Base-by-base conservation (phyloP, 1,140 invertebrate species). In the Drosophila tropicalis region DNA sequence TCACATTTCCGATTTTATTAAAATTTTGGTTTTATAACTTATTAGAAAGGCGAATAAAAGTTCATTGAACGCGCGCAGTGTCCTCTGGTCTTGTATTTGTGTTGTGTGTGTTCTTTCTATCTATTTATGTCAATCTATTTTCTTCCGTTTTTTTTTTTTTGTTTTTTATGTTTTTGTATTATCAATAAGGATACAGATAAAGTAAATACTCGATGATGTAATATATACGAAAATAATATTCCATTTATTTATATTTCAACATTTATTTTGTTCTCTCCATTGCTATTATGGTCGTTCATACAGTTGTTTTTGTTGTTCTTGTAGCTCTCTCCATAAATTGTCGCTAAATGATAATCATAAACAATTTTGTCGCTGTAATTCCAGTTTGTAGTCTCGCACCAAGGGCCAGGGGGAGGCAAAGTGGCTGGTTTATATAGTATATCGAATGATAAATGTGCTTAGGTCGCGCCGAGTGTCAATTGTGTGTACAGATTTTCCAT, bases 341-440 rank as follows among this genome's bases (percentile, higher is more conserved):
- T 68, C 65, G 68, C 64, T 81, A 70, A 86, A 87, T 87, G 68
- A 72, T 86, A 87, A 86, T 87, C 75, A 87, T 76, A 86, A 86
- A 85, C 76, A 87, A 86, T 86, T 72, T 86, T 74, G 67, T 54
- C 62, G 68, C 66, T 76, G 76, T 47, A 64, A 51, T 51, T 51
- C 19, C 44, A 76, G 72, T 51, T 67, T 64, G 68, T 39, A 62
- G 72, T 56, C 39, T 65, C 34, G 0, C 0, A 6, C 25, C 25
- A 29, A 10, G 34, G 36, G 36, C n/a, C n/a, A n/a, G 36, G 36
- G 9, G 44, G 29, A 4, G 5, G 22, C 44, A 61, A 29, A 10
- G 17, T 15, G 39, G n/a, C n/a, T 56, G 47, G 61, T 10, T 12
- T 62, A 67, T 77, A 39, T 62, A 34, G 55, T 67, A 62, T 61